phyloP scores from a whole-genome alignment of 2,113 vertebrate genomes.

The Phylloscopus trochiloides region DNA sequence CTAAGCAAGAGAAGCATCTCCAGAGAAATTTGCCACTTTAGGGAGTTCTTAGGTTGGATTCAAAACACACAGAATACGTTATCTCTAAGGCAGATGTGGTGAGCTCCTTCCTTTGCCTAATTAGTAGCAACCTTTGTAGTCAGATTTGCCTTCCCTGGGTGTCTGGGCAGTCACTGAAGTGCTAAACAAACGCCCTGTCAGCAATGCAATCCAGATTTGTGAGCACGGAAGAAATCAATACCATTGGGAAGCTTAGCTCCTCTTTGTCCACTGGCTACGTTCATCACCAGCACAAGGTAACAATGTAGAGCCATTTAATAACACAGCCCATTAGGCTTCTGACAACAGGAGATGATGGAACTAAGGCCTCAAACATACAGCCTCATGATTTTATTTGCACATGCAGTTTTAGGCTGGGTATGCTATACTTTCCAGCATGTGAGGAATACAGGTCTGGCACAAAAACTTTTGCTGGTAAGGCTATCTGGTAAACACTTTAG shows the following conservation, averaged over 20 bases:
- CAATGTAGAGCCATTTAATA: neutral
- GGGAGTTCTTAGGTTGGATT: neutral
- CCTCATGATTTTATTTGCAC: neutral
- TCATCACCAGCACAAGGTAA: neutral
- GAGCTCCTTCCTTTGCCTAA: neutral
- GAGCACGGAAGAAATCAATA: neutral
- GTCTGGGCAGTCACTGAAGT: neutral
- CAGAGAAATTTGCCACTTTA: neutral
- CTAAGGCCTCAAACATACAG: neutral
- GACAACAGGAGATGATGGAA: neutral
- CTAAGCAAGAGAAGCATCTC: neutral
- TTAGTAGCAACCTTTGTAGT: neutral
- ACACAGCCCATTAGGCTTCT: constrained; percentile 22
- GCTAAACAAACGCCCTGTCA: neutral
- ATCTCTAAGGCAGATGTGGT: neutral
- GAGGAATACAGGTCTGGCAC: neutral
- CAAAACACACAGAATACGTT: neutral
- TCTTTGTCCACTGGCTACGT: neutral
- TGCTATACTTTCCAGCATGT: neutral
- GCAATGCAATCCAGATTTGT: neutral
- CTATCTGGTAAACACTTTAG: neutral
- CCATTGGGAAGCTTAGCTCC: neutral
- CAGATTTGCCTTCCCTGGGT: neutral
- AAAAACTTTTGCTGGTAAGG: neutral
- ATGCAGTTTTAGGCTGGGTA: neutral